Evolutionary conservation across 2,888 invertebrate genomes (phyloP).

Genomic region (Linyphia triangularis): DNA sequence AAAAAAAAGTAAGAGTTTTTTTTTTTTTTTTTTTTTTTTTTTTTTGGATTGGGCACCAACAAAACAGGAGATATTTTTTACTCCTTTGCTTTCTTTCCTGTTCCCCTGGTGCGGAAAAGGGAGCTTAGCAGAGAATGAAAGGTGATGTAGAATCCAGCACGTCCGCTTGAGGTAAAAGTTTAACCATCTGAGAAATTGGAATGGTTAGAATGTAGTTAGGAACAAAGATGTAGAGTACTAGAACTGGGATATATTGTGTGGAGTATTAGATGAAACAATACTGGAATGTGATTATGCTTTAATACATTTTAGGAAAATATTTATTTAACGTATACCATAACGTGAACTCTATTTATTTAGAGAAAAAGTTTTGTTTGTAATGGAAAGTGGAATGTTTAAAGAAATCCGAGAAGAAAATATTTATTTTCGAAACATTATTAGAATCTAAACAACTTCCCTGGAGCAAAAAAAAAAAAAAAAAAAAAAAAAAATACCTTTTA

Average conservation of each 20-base stretch:
- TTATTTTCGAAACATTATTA: too few species aligned
- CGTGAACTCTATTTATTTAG: too few species aligned
- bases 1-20: constrained; percentile 17
- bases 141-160: constrained; percentile 62
- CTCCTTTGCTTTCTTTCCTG: constrained; percentile 19
- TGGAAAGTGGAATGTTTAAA: too few species aligned
- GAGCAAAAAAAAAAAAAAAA: too few species aligned
- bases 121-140: constrained; percentile 60
- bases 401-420: too few species aligned
- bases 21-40: constrained; percentile 44
- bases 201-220: constrained; percentile 50
- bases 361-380: too few species aligned
- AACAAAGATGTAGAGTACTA: constrained; percentile 37
- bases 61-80: constrained; percentile 21
- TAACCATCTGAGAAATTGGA: constrained; percentile 71
- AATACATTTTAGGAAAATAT: too few species aligned
- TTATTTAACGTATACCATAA: too few species aligned
- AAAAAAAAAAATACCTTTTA: too few species aligned
- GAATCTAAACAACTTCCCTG: too few species aligned
- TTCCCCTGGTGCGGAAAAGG: constrained; percentile 27
- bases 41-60: constrained; percentile 61
- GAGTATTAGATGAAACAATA: neutral
- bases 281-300: neutral
- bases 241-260: neutral
- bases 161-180: constrained; percentile 59